Percentiles rank a stretch among this genome's conserved stretches.
Conservation (phyloP, 1,140 invertebrate genomes). For the Stenopsyche tienmushanensis region DNA sequence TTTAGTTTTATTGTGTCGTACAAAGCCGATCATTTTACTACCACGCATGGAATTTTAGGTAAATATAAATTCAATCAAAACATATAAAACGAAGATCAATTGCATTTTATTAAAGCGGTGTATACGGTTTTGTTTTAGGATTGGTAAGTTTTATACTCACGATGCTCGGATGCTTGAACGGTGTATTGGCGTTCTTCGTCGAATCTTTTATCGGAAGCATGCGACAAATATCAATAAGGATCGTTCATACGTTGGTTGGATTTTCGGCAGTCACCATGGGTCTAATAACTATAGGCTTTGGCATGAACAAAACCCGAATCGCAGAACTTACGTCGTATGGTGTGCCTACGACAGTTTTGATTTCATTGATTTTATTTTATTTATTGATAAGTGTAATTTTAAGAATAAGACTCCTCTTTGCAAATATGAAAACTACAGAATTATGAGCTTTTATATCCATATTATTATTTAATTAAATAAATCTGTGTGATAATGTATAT, state of each 20-base stretch:
- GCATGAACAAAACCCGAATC: not conserved
- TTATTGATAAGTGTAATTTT: not conserved
- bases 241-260: not conserved
- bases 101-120: not conserved
- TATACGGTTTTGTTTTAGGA: conserved; percentile 1
- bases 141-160: conserved; percentile 11
- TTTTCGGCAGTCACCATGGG: not conserved
- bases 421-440: not conserved
- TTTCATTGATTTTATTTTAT: not conserved
- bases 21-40: not conserved
- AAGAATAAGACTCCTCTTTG: not conserved
- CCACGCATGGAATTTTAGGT: not conserved
- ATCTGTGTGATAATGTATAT: no score
- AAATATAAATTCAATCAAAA: not conserved
- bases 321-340: not conserved
- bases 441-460: not conserved
- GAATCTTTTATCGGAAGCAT: not conserved
- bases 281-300: not conserved
- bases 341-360: not conserved
- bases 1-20: not conserved
- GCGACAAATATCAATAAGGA: not conserved
- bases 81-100: not conserved
- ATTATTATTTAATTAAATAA: not conserved
- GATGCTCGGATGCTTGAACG: not conserved
- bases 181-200: not conserved